Evolutionary conservation across 2,113 vertebrate species (phyloP), one percentile per base, ranked within the genome.

Genomic region (Tonatia bakeri): DNA sequence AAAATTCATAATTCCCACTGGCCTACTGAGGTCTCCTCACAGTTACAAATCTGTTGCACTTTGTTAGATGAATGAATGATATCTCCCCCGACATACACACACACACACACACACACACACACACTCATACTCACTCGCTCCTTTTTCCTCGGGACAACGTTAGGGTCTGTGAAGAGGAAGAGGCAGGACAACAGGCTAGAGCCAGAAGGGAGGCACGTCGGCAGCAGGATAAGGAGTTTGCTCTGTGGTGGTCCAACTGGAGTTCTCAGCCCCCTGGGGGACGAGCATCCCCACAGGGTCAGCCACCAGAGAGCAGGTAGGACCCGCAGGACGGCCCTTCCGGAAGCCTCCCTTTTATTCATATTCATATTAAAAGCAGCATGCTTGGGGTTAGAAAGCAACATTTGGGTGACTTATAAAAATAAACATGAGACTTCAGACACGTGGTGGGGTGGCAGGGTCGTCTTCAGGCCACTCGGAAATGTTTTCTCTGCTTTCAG

Each of bases 261-360:
- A 15, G 38, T n/a, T 9, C 19, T 17, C 1, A 0, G 38, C 19
- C 19, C 3, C 38, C 0, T 0, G 5, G 11, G 2, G 1, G 50
- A 19, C 16, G 14, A 70, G 26, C 38, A 20, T 43, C 26, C 69
- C 69, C 22, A 36, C 10, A 4, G 20, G n/a, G 33, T 36, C 43
- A 65, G 2, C 40, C 38, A 80, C 5, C 59, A 20, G 61, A 89
- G 20, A 77, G 56, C 15, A 22, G 20, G 11, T 50, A 47, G 19
- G 20, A 28, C 19, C 43, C 28, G 84, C 4, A 3, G 36, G 54
- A 86, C 1, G 1, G 10, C 3, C 10, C 59, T 36, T 86, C 38
- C 38, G 5, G 26, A 72, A 85, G 19, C n/a, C 52, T 67, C 40
- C 22, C 17, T 83, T 70, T 52, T 33, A 72, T 26, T 94, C 43